Percentiles rank a stretch among this genome's conserved stretches.
phyloP scores from a whole-genome alignment of 2,888 invertebrate species.

The Diploptera punctata region DNA sequence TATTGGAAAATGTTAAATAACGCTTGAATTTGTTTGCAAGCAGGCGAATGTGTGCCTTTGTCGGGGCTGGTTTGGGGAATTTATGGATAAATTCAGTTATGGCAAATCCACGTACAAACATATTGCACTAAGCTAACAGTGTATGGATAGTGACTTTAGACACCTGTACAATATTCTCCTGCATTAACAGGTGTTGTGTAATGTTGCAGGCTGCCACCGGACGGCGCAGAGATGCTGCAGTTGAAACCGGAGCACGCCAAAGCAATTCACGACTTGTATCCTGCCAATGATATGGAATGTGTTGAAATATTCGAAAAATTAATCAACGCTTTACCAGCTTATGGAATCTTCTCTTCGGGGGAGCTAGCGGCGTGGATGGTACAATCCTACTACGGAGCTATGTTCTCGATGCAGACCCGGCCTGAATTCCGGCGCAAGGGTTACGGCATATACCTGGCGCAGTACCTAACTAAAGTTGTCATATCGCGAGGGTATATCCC shows the following conservation, averaged over 20 bases:
- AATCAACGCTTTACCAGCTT: conserved; percentile 78
- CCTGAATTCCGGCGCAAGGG: conserved; percentile 64
- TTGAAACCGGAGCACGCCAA: conserved; percentile 79
- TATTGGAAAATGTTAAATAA: no score
- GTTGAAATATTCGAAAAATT: conserved; percentile 83
- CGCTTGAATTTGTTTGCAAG: no score
- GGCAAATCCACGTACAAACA: no score
- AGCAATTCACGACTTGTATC: conserved; percentile 84
- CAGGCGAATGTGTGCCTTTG: no score
- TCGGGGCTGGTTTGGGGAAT: no score
- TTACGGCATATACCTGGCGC: conserved; percentile 76
- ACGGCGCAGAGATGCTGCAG: conserved; percentile 78
- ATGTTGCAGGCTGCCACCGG: conserved; percentile 59
- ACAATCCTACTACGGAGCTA: conserved; percentile 88
- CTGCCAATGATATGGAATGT: conserved; percentile 87
- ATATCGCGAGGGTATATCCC: conserved; percentile 79
- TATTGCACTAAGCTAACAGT: no score
- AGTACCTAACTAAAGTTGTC: conserved; percentile 64
- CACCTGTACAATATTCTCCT: no score
- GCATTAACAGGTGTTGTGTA: conserved; percentile 6
- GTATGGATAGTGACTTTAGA: no score
- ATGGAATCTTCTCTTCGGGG: conserved; percentile 73
- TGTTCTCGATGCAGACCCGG: conserved; percentile 91
- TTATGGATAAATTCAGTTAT: no score
- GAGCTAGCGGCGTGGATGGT: conserved; percentile 90